Base-by-base conservation (phyloP, 2,113 vertebrate genomes). In the Urocynchramus pylzowi region DNA sequence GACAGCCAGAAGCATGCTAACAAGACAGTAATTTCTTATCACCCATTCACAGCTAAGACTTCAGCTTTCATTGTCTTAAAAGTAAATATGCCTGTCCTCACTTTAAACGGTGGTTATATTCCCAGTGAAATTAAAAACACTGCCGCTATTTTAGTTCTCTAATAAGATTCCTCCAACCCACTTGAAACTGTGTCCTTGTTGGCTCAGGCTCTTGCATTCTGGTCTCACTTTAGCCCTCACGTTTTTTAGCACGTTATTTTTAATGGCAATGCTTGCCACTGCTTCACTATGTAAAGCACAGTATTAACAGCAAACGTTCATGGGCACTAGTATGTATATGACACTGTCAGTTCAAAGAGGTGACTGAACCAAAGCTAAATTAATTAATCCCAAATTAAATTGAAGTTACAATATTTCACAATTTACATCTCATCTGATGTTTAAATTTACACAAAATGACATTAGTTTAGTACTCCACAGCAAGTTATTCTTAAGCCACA, bases 1-100 rank as follows among this genome's bases (percentile, higher is more conserved):
- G 73, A 90, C 86, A 78, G 79, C 76, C 88, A 96, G 88, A 94
- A 90, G 69, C 88, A 71, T 4, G 87, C 80, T 92, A 97, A 96
- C 22, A 18, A 70, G 69, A 84, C 31, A 75, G 82, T 68, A 23
- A 56, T 69, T 94, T 92, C 94, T 94, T 88, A 96, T 78, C 93
- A 81, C 75, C 79, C 87, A 80, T 74, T 85, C 88, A 74, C 83
- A 93, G 82, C 75, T 92, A 90, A 86, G 56, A 92, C 80, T 90
- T 89, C 73, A 93, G 76, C 53, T 81, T 93, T 92, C 73, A 89
- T 92, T 93, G 90, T 92, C 69, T 90, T 78, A 68, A 54, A 90
- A 81, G 65, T 84, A 96, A 94, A 92, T 71, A 90, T 6, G 79
- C 13, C 73, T 35, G 31, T 63, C 44, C 56, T 70, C 37, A 30